phyloP scores from a whole-genome alignment of 2,797 vertebrate genomes.

The Xyrichtys novacula region DNA sequence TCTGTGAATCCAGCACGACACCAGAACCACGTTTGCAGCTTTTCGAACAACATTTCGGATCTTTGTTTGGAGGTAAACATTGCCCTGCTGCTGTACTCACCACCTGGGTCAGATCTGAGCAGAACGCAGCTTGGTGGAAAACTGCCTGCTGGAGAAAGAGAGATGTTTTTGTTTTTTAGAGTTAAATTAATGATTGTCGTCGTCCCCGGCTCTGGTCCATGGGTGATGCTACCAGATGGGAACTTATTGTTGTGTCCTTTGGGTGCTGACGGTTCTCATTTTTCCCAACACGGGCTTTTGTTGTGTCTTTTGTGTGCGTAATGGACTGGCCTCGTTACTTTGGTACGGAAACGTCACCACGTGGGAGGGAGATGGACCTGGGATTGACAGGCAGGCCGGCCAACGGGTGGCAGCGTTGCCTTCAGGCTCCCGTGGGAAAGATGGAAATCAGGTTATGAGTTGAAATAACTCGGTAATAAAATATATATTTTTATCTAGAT shows the following conservation, averaged over 20 bases:
- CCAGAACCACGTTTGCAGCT: slow-evolving; percentile 10
- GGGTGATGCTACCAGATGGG: slow-evolving; percentile 54
- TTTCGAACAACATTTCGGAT: background rate
- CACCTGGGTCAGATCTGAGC: slow-evolving; percentile 77
- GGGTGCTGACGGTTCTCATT: slow-evolving; percentile 75
- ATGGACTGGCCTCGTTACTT: slow-evolving; percentile 82
- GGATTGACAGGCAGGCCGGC: slow-evolving; percentile 61
- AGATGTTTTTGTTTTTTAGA: slow-evolving; percentile 27
- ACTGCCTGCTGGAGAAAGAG: slow-evolving; percentile 44
- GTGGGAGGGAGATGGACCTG: slow-evolving; percentile 64
- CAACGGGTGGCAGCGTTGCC: slow-evolving; percentile 62
- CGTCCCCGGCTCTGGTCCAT: slow-evolving; percentile 61
- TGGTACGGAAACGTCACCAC: slow-evolving; percentile 79
- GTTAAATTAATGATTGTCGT: slow-evolving; percentile 57
- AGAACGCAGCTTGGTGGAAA: slow-evolving; percentile 66
- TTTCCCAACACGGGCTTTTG: slow-evolving; percentile 81
- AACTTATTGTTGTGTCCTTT: slow-evolving; percentile 65
- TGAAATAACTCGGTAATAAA: background rate
- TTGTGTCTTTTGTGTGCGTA: slow-evolving; percentile 86
- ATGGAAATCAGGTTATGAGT: background rate
- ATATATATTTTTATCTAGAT: background rate
- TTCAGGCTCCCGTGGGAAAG: slow-evolving; percentile 65
- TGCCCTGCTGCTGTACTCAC: slow-evolving; percentile 75
- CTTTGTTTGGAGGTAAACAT: slow-evolving; percentile 13
- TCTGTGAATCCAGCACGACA: slow-evolving; percentile 46